Evolutionary conservation across 2,113 vertebrate genomes (phyloP).

Genomic region (Thunnus thynnus): DNA sequence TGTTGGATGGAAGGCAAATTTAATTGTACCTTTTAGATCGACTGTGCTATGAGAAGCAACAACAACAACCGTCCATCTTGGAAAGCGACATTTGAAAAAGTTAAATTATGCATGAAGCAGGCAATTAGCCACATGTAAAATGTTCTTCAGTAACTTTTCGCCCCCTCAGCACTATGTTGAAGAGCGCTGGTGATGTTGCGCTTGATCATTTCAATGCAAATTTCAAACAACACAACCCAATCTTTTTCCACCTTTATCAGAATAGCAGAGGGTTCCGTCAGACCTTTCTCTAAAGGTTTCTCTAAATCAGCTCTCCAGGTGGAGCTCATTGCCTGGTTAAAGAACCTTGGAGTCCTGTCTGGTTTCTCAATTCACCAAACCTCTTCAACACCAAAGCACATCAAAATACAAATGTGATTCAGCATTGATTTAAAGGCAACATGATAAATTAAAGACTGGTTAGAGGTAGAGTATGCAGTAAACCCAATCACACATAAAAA

Average conservation of each 20-base stretch:
- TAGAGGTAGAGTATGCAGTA: background rate
- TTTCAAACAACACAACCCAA: background rate
- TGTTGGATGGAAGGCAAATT: background rate
- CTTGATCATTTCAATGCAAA: constrained; percentile 1
- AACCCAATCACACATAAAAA: background rate
- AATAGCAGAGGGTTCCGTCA: constrained; percentile 9
- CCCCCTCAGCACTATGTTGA: constrained; percentile 1
- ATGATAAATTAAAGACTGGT: background rate
- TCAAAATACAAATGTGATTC: constrained; percentile 18
- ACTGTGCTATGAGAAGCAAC: background rate
- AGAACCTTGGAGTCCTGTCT: constrained; percentile 1
- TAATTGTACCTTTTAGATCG: background rate
- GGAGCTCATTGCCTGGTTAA: constrained; percentile 14
- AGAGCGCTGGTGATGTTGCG: background rate
- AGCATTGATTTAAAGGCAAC: constrained; percentile 24
- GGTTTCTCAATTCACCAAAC: constrained; percentile 19
- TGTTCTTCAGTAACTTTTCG: constrained; percentile 14
- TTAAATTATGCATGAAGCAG: constrained; percentile 36
- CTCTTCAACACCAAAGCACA: constrained; percentile 31
- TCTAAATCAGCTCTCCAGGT: background rate
- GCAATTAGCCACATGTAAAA: constrained; percentile 34
- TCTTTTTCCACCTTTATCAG: background rate
- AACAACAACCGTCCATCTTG: background rate
- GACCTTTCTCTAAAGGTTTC: constrained; percentile 4
- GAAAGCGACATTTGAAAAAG: background rate